Conservation (phyloP, 2,113 vertebrate species). For the Tyto alba region DNA sequence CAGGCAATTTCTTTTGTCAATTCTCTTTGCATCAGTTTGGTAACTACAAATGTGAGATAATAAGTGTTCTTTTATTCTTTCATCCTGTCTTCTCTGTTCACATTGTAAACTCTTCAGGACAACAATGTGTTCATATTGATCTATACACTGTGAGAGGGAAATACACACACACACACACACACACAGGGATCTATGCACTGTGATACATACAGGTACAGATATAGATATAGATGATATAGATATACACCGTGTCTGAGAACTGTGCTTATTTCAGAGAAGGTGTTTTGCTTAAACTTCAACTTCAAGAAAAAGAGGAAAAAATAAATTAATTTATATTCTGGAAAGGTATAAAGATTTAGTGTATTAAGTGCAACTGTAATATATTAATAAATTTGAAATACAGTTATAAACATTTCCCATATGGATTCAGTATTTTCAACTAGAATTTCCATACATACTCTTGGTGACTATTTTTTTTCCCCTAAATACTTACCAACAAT, state of each 20-base stretch:
- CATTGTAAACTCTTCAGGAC: not conserved
- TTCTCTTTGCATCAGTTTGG: not conserved
- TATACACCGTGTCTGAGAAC: not conserved
- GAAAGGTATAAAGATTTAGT: not conserved
- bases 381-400: not conserved
- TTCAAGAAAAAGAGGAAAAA: not conserved
- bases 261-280: not conserved
- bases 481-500: not conserved
- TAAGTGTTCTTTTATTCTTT: not conserved
- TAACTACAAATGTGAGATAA: not conserved
- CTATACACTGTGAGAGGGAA: not conserved
- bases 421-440: not conserved
- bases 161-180: too few relatives aligned
- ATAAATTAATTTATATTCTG: not conserved
- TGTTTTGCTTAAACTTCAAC: not conserved
- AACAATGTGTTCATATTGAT: not conserved
- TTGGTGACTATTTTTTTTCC: not conserved
- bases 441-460: not conserved
- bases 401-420: not conserved
- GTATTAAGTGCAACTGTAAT: not conserved
- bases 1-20: not conserved
- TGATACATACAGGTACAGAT: not conserved
- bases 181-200: too few relatives aligned
- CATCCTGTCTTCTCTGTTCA: not conserved
- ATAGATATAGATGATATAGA: not conserved